These are phyloP conservation scores for Cichlasoma orientale DNA, from an alignment of 2,797 vertebrate species.

Conservation along the genomic window DNA sequence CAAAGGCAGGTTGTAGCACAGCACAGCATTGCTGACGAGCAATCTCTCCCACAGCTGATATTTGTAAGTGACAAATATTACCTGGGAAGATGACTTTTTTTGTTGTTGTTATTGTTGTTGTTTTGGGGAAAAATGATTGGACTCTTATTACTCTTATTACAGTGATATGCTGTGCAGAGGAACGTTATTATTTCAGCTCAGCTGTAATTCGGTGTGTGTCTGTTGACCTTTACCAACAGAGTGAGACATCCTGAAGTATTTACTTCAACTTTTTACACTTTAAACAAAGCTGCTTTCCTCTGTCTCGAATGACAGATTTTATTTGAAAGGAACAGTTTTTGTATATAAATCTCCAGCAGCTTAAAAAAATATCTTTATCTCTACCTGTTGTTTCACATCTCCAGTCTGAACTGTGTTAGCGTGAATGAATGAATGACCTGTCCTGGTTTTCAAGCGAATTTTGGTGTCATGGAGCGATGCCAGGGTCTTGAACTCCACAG, in stretches of 20 bases:
- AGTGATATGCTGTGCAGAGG: slow-evolving; percentile 24
- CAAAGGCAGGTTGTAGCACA: background rate
- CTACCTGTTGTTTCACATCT: background rate
- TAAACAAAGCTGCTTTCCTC: background rate
- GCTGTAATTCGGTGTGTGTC: slow-evolving; percentile 30
- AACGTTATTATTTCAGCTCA: slow-evolving; percentile 36
- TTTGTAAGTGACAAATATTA: too few species aligned
- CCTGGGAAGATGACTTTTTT: background rate
- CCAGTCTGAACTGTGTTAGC: background rate
- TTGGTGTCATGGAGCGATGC: slow-evolving; percentile 36
- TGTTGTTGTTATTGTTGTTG: background rate
- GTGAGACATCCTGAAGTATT: slow-evolving; percentile 12
- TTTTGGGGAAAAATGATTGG: too few species aligned
- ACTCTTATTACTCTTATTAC: slow-evolving; percentile 22
- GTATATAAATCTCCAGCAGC: background rate
- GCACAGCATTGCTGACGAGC: too few species aligned
- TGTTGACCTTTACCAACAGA: background rate
- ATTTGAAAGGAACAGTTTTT: too few species aligned
- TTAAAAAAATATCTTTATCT: background rate
- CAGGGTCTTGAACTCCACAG: slow-evolving; percentile 37
- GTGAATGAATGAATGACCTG: slow-evolving; percentile 8
- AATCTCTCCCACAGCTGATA: too few species aligned
- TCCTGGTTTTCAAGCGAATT: slow-evolving; percentile 22
- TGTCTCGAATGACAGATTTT: background rate
- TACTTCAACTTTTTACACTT: background rate